phyloP scores from a whole-genome alignment of 2,113 vertebrate genomes.

The Seriola dumerili region DNA sequence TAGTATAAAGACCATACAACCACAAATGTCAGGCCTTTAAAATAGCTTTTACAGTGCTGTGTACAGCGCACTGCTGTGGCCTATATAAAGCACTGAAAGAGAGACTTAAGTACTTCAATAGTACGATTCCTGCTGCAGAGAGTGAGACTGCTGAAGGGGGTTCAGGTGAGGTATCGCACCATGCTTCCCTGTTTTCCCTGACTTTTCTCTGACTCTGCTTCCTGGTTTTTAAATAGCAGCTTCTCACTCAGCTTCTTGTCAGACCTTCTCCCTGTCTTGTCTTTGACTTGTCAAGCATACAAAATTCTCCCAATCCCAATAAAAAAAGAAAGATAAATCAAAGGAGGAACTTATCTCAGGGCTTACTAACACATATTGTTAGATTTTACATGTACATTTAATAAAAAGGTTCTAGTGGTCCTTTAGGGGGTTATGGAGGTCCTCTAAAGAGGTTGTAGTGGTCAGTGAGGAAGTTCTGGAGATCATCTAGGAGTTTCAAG shows the following conservation, averaged over 20 bases:
- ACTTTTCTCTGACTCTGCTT: background rate
- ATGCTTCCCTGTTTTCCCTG: background rate
- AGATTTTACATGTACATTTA: no score
- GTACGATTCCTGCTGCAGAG: no score
- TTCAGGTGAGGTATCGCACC: background rate
- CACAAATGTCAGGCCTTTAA: background rate
- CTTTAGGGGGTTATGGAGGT: no score
- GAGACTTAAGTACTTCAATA: background rate
- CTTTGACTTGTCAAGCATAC: background rate
- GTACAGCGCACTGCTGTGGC: background rate
- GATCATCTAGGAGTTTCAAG: no score
- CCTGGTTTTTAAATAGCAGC: background rate
- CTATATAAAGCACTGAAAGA: background rate
- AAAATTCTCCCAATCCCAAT: conserved; percentile 24
- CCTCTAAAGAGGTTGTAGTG: no score
- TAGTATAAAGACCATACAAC: background rate
- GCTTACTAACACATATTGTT: no score
- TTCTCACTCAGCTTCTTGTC: background rate
- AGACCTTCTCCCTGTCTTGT: background rate
- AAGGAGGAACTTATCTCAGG: no score
- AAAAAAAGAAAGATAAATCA: background rate
- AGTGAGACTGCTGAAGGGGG: background rate
- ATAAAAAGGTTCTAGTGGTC: no score
- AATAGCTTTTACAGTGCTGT: background rate
- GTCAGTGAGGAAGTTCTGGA: no score